These are phyloP conservation scores for Drosophila fulvimacula DNA, from an alignment of 2,888 invertebrate genomes.

Conservation along the genomic window DNA sequence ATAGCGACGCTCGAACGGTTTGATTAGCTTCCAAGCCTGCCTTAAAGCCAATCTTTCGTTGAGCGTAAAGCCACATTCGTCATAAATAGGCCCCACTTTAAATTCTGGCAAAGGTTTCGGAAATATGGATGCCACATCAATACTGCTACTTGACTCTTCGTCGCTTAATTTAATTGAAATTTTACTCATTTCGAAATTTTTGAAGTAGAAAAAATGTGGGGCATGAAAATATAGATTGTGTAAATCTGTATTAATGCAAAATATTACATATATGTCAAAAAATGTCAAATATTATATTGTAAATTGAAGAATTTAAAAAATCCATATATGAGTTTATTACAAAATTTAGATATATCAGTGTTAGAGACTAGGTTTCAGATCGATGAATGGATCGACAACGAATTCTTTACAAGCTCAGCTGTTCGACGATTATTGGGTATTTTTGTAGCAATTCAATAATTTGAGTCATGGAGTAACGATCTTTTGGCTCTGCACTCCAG, in stretches of 20 bases:
- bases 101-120: constrained; percentile 79
- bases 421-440: not conserved
- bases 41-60: constrained; percentile 62
- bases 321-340: not conserved
- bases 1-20: constrained; percentile 46
- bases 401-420: constrained; percentile 7
- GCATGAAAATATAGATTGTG: not conserved
- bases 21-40: constrained; percentile 67
- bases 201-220: not conserved
- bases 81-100: constrained; percentile 35
- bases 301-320: not conserved
- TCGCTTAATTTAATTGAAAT: constrained; percentile 14
- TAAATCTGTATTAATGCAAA: not conserved
- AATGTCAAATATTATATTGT: no score
- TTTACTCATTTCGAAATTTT: constrained; percentile 27
- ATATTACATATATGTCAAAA: not conserved
- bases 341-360: not conserved
- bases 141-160: not conserved
- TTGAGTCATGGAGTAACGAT: constrained; percentile 35
- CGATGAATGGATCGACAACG: no score
- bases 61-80: constrained; percentile 66
- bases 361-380: not conserved
- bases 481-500: constrained; percentile 26
- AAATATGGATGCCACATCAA: constrained; percentile 23
- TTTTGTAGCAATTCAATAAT: constrained; percentile 16